Percentiles rank a stretch among this genome's conserved stretches.
These are phyloP conservation scores for Drosophila percnosoma DNA, from an alignment of 2,888 invertebrate species.

Conservation along the genomic window DNA sequence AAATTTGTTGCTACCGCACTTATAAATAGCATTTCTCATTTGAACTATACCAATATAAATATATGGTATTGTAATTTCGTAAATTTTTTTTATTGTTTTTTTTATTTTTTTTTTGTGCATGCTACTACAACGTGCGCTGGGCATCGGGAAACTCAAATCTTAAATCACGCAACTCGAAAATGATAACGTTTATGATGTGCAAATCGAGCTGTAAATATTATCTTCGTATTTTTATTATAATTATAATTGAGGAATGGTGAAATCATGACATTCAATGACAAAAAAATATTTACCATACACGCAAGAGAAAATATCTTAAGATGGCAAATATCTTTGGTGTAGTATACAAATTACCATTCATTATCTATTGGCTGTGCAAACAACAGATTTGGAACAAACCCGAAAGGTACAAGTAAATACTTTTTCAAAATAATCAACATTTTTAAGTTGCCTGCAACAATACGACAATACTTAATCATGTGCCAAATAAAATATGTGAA, in stretches of 20 bases:
- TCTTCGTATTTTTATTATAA: conserved; percentile 11
- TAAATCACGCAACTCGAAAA: conserved; percentile 59
- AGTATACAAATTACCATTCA: neutral
- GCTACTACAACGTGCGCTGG: conserved; percentile 43
- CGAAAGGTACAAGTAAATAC: neutral
- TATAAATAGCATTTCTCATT: conserved; percentile 1
- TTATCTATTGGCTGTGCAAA: neutral
- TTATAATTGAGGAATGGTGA: conserved; percentile 39
- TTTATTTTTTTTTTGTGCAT: conserved; percentile 28
- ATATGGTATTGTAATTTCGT: neutral
- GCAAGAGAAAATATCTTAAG: neutral
- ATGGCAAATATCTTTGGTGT: neutral
- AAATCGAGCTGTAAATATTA: conserved; percentile 35
- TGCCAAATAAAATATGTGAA: conserved; percentile 34
- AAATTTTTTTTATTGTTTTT: neutral
- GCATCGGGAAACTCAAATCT: conserved; percentile 20
- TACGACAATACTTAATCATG: conserved; percentile 19
- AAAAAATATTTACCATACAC: neutral
- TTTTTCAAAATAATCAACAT: conserved; percentile 17
- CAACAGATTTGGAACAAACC: neutral
- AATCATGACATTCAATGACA: conserved; percentile 25
- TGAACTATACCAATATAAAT: neutral
- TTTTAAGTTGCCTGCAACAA: conserved; percentile 1
- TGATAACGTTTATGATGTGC: conserved; percentile 62
- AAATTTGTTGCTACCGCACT: conserved; percentile 6